Percentiles rank a stretch among this genome's conserved stretches.
Conservation (phyloP, 1,140 invertebrate species). For the Cyclargus thomasi region DNA sequence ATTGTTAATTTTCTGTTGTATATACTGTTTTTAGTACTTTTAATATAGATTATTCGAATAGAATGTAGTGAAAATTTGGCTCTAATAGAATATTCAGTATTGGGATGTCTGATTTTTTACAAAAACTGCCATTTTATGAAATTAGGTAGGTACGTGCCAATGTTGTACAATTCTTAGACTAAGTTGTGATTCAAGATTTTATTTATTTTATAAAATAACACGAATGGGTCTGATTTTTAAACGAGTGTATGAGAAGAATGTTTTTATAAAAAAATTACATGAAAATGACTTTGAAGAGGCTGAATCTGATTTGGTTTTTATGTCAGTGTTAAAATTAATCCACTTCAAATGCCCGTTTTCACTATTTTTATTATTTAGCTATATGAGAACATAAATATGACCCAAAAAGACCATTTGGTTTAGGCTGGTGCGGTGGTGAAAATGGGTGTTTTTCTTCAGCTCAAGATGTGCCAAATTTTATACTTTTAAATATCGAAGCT, state of each 20-base stretch:
- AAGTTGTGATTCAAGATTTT: slow-evolving; percentile 46
- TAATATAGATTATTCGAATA: neutral
- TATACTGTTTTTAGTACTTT: slow-evolving; percentile 2
- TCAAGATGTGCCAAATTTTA: neutral
- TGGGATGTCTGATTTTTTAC: slow-evolving; percentile 6
- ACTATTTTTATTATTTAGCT: too few relatives aligned
- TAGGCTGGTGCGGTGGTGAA: too few relatives aligned
- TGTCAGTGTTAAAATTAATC: neutral
- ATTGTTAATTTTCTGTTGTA: slow-evolving; percentile 26
- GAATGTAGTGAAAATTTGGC: slow-evolving; percentile 3
- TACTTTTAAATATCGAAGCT: neutral
- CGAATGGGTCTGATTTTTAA: slow-evolving; percentile 13
- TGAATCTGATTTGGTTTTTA: neutral
- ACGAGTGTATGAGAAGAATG: neutral
- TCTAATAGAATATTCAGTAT: slow-evolving; percentile 13
- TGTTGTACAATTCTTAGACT: slow-evolving; percentile 42
- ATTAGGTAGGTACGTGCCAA: slow-evolving; percentile 36
- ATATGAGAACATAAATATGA: too few relatives aligned
- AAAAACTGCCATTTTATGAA: slow-evolving; percentile 25
- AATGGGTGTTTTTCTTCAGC: neutral
- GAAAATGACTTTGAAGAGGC: neutral
- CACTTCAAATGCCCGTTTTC: too few relatives aligned
- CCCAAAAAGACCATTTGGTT: too few relatives aligned
- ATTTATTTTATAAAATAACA: slow-evolving; percentile 36
- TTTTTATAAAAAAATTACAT: neutral